Percentiles rank a stretch among this genome's conserved stretches.
Conservation (phyloP, 2,888 invertebrate genomes). For the Drosophila quinaria region DNA sequence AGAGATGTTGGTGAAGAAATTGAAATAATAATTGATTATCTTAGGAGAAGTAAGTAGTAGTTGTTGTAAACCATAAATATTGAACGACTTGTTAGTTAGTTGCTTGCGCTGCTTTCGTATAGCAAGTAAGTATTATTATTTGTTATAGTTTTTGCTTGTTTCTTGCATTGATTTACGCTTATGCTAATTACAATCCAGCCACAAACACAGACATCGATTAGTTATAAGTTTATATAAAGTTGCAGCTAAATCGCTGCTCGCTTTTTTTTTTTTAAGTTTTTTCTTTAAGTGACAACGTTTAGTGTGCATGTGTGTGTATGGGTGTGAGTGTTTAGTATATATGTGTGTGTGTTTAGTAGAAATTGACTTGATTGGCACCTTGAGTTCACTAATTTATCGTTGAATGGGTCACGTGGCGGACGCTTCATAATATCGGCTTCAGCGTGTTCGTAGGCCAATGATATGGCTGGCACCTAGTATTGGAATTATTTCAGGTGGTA, state of each 20-base stretch:
- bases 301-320: constrained; percentile 45
- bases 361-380: constrained; percentile 85
- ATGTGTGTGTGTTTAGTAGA: constrained; percentile 44
- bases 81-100: constrained; percentile 64
- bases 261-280: constrained; percentile 19
- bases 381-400: constrained; percentile 93
- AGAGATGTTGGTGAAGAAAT: constrained; percentile 15
- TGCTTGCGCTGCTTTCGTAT: constrained; percentile 44
- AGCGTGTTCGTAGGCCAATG: constrained; percentile 94
- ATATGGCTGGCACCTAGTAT: constrained; percentile 91
- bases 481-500: constrained; percentile 73
- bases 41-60: constrained; percentile 42
- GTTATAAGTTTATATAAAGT: constrained; percentile 57
- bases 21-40: constrained; percentile 58
- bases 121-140: constrained; percentile 39
- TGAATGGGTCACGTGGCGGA: constrained; percentile 92
- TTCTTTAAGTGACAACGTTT: constrained; percentile 33
- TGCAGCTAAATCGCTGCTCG: constrained; percentile 30
- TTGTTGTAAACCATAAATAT: constrained; percentile 61
- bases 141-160: constrained; percentile 18
- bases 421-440: constrained; percentile 96
- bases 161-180: constrained; percentile 60
- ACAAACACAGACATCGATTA: constrained; percentile 67
- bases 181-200: constrained; percentile 79
- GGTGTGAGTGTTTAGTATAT: constrained; percentile 24